phyloP scores from a whole-genome alignment of 37 sponge, comb jelly and placozoan species.

The Bolinopsis microptera region DNA sequence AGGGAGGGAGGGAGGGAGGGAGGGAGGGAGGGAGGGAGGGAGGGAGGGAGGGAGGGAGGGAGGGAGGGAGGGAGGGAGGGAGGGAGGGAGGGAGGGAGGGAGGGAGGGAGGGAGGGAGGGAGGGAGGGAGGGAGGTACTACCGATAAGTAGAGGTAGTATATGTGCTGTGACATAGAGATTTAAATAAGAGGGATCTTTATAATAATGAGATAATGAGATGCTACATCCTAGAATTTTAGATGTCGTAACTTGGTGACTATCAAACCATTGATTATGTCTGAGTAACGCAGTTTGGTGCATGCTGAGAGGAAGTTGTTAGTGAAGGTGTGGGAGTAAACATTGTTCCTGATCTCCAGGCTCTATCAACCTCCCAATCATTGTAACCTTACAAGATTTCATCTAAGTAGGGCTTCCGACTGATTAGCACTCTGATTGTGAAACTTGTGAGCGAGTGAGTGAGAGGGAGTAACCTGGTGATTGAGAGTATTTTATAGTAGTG shows the following conservation, averaged over 20 bases:
- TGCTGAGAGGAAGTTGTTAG: too few species aligned
- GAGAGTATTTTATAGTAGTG: too few species aligned
- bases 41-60: background rate
- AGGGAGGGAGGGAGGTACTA: background rate
- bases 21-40: background rate
- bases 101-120: background rate
- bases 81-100: background rate
- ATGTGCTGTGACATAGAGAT: too few species aligned
- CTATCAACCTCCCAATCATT: too few species aligned
- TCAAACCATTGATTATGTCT: too few species aligned
- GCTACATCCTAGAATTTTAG: too few species aligned
- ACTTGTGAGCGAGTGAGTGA: background rate
- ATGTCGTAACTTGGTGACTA: too few species aligned
- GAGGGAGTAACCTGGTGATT: background rate
- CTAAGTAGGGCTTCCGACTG: background rate
- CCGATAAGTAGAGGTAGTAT: background rate
- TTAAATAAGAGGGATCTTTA: too few species aligned
- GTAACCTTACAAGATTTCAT: background rate
- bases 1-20: background rate
- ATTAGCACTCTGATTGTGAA: background rate
- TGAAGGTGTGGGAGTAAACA: too few species aligned
- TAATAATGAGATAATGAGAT: background rate
- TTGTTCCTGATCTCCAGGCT: too few species aligned
- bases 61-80: slow-evolving; percentile 5
- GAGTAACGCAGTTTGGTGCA: too few species aligned